Evolutionary conservation across 2,888 invertebrate genomes (phyloP), one percentile per base, ranked within the genome.

Genomic region (Lagria hirta): DNA sequence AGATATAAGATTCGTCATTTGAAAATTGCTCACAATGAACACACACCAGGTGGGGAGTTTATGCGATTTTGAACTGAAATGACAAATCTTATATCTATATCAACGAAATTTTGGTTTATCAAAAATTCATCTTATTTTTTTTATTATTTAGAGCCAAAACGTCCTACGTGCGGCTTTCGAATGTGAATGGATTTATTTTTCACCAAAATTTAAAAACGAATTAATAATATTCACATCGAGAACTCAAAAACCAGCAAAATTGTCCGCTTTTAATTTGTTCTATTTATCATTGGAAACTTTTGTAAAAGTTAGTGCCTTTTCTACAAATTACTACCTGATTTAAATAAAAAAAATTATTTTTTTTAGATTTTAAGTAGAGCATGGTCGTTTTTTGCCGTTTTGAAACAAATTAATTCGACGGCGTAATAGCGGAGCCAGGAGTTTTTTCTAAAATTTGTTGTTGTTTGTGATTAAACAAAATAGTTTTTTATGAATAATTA

Each of bases 381-480:
- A 8, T 43, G 43, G 43, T 43, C 36, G 1, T 43, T 36, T 13
- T 43, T 36, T 24, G 43, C 36, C 0, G 23, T 43, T 13, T 21
- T 43, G 3, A 22, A 21, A 2, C 36, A 23, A 36, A 16, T 29
- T 4, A 29, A 34, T 8, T 18, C 20, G n/a, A n/a, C n/a, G n/a
- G n/a, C n/a, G n/a, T n/a, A n/a, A n/a, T n/a, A n/a, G n/a, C n/a
- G n/a, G n/a, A n/a, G n/a, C n/a, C n/a, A n/a, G n/a, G n/a, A n/a
- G n/a, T n/a, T n/a, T n/a, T n/a, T n/a, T n/a, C n/a, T n/a, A n/a
- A n/a, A n/a, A n/a, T n/a, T n/a, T n/a, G n/a, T n/a, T n/a, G n/a
- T n/a, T n/a, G n/a, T n/a, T n/a, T n/a, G n/a, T n/a, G n/a, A n/a
- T n/a, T n/a, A n/a, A n/a, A n/a, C n/a, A n/a, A n/a, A n/a, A n/a